A percentile compares a stretch with the other conserved stretches of the same genome.
Conservation (phyloP, 1,140 invertebrate genomes). For the Calliphora vicina region DNA sequence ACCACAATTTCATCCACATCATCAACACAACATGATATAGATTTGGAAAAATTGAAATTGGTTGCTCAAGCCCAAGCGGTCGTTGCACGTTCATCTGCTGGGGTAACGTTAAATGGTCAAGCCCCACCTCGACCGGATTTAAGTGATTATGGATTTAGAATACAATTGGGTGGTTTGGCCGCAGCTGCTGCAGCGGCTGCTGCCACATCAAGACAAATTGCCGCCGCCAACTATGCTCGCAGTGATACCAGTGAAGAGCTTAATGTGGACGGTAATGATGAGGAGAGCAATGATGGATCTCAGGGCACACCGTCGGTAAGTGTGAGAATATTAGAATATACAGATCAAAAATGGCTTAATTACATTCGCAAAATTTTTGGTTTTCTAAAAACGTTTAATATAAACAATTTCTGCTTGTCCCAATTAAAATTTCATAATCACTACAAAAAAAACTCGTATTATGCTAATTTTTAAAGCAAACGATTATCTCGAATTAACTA, state of each 20-base stretch:
- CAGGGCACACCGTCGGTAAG: conserved; percentile 61
- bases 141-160: conserved; percentile 62
- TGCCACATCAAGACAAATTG: conserved; percentile 58
- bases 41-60: conserved; percentile 61
- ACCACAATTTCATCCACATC: conserved; percentile 38
- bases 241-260: conserved; percentile 62
- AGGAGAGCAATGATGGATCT: conserved; percentile 58
- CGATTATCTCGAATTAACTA: too few species aligned
- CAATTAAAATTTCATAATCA: too few species aligned
- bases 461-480: too few species aligned
- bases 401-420: too few species aligned
- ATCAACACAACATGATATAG: conserved; percentile 49
- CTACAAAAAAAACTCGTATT: too few species aligned
- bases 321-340: conserved; percentile 11
- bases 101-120: conserved; percentile 36
- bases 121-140: conserved; percentile 50
- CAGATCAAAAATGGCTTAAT: too few species aligned
- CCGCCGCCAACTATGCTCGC: conserved; percentile 58
- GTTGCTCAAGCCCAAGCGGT: conserved; percentile 52
- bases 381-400: too few species aligned
- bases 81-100: conserved; percentile 42
- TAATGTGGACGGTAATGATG: conserved; percentile 61
- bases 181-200: conserved; percentile 59
- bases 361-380: too few species aligned
- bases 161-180: conserved; percentile 61